These are phyloP conservation scores for Picus viridis DNA, from an alignment of 2,797 vertebrate genomes.

Conservation along the genomic window DNA sequence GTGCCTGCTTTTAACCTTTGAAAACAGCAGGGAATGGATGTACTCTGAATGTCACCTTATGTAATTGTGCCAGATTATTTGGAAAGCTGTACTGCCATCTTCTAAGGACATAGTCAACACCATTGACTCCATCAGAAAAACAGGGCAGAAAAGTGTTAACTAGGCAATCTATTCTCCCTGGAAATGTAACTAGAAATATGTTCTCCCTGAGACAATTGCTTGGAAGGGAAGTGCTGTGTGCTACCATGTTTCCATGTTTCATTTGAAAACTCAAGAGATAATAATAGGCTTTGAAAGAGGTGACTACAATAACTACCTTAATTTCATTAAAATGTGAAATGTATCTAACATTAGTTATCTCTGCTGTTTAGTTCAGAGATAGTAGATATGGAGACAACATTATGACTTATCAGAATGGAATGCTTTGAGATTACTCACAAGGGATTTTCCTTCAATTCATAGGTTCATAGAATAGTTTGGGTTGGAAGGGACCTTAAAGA, in stretches of 20 bases:
- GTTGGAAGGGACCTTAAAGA: too few relatives aligned
- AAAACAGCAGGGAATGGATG: neutral
- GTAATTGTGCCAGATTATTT: neutral
- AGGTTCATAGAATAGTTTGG: too few relatives aligned
- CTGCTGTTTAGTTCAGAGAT: neutral
- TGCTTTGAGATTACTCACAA: neutral
- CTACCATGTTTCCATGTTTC: neutral
- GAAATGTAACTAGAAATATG: neutral
- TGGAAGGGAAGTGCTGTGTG: neutral
- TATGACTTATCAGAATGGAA: neutral
- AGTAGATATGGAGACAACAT: neutral
- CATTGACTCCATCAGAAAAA: neutral
- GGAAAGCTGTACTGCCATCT: neutral
- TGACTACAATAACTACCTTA: neutral
- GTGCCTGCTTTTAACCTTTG: neutral
- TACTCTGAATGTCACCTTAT: neutral
- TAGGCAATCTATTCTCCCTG: neutral
- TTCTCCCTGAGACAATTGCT: neutral
- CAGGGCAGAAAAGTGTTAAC: neutral
- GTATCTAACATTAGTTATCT: neutral
- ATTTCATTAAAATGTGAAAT: neutral
- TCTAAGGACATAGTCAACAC: neutral
- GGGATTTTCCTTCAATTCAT: neutral
- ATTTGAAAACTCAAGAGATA: neutral
- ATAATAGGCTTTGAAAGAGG: neutral